Evolutionary conservation across 2,888 invertebrate species (phyloP).

Genomic region (Caradrina kadenii): DNA sequence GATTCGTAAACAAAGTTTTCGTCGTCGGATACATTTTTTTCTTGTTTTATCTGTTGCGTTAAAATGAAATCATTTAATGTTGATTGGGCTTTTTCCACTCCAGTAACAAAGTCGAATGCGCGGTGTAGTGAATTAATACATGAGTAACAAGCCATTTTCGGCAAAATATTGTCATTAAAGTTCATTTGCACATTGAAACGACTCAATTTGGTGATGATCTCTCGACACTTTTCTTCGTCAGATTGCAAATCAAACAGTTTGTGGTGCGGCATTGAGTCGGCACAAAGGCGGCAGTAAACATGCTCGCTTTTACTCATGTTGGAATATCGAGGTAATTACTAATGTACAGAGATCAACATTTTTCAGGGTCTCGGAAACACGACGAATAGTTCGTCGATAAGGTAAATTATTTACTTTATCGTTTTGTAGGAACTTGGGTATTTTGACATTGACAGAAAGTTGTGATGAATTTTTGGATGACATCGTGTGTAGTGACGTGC

Average conservation of each 20-base stretch:
- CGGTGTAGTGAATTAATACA: conserved; percentile 74
- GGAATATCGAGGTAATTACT: conserved; percentile 1
- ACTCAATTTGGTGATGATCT: conserved; percentile 71
- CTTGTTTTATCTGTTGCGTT: conserved; percentile 70
- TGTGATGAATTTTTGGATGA: too few relatives aligned
- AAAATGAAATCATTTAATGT: conserved; percentile 66
- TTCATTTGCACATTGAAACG: conserved; percentile 73
- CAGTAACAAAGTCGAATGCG: conserved; percentile 74
- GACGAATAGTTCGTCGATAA: neutral
- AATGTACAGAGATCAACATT: conserved; percentile 16
- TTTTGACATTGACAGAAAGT: too few relatives aligned
- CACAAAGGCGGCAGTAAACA: conserved; percentile 77
- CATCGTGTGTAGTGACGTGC: too few relatives aligned
- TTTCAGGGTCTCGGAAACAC: neutral
- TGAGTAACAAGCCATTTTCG: conserved; percentile 76
- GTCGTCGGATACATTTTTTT: conserved; percentile 55
- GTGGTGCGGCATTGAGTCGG: conserved; percentile 70
- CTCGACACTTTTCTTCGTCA: conserved; percentile 65
- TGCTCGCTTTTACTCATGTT: conserved; percentile 65
- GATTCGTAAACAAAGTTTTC: conserved; percentile 48
- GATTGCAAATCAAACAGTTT: conserved; percentile 72
- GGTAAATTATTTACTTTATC: neutral
- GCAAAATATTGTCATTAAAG: conserved; percentile 68
- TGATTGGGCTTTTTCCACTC: conserved; percentile 76
- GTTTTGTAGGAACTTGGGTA: neutral